Evolutionary conservation across 2,888 invertebrate species (phyloP).

Genomic region (Agrypnus murinus): DNA sequence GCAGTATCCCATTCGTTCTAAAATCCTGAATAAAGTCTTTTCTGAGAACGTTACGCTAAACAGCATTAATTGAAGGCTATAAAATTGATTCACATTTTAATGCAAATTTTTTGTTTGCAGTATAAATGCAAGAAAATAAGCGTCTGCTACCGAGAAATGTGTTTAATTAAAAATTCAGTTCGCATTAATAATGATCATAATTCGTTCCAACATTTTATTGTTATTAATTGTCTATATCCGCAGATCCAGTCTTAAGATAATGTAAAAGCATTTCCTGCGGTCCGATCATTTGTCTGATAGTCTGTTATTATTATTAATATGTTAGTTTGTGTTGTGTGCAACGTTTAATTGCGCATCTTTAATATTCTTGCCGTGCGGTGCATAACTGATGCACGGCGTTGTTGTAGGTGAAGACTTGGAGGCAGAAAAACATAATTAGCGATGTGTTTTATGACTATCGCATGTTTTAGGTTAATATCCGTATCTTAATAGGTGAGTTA

Average conservation of each 20-base stretch:
- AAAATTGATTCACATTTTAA: constrained; percentile 4
- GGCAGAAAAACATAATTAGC: constrained; percentile 25
- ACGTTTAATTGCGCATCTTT: constrained; percentile 33
- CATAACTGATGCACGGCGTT: constrained; percentile 7
- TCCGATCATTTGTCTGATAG: constrained; percentile 40
- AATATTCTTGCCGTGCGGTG: constrained; percentile 20
- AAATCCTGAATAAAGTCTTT: background rate
- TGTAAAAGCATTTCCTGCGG: constrained; percentile 45
- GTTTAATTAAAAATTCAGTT: constrained; percentile 30
- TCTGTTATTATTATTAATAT: constrained; percentile 36
- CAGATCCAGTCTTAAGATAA: constrained; percentile 43
- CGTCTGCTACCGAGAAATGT: constrained; percentile 21
- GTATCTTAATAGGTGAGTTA: constrained; percentile 22
- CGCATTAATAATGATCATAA: constrained; percentile 33
- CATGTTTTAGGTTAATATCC: constrained; percentile 24
- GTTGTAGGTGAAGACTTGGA: constrained; percentile 32
- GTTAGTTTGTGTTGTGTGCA: constrained; percentile 34
- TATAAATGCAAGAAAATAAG: constrained; percentile 9
- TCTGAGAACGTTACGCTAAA: background rate
- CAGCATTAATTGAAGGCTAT: no score
- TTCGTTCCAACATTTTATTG: constrained; percentile 43
- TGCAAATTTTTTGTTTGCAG: constrained; percentile 36
- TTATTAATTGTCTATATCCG: constrained; percentile 51
- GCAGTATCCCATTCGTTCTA: no score
- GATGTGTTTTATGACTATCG: constrained; percentile 23